These are phyloP conservation scores for Melierax canorus DNA, from an alignment of 2,113 vertebrate genomes.

Conservation along the genomic window DNA sequence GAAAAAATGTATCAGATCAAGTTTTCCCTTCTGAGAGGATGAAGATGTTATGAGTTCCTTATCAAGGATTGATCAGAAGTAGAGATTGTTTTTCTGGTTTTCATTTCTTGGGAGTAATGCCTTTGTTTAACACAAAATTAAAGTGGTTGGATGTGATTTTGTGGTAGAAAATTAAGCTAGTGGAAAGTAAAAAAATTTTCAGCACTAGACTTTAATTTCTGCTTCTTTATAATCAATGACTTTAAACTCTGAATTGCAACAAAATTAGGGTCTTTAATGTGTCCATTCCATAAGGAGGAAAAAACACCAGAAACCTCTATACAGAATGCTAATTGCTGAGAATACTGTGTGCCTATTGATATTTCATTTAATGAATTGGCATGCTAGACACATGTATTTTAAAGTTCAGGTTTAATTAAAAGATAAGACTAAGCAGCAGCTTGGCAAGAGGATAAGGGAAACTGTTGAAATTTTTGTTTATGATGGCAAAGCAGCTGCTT, in stretches of 20 bases:
- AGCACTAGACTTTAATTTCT: not conserved
- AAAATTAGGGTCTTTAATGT: slow-evolving; percentile 7
- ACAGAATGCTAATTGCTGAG: slow-evolving; percentile 28
- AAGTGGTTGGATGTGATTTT: not conserved
- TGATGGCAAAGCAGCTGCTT: slow-evolving; percentile 41
- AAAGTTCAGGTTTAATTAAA: slow-evolving; percentile 78
- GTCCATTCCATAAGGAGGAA: not conserved
- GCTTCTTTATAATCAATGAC: not conserved
- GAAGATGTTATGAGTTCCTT: not conserved
- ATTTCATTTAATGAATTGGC: slow-evolving; percentile 65
- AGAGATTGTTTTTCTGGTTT: not conserved
- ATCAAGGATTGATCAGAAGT: not conserved
- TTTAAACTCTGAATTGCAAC: slow-evolving; percentile 5
- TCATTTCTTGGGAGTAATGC: not conserved
- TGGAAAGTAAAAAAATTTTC: not conserved
- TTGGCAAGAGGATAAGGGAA: slow-evolving; percentile 35
- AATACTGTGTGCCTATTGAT: slow-evolving; percentile 11
- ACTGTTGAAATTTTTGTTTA: slow-evolving; percentile 45
- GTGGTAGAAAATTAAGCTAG: not conserved
- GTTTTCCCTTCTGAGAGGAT: not conserved
- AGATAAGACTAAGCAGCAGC: slow-evolving; percentile 68
- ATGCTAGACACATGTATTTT: slow-evolving; percentile 57
- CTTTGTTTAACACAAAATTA: not conserved
- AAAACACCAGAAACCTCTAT: not conserved
- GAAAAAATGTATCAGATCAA: not conserved